Conservation (phyloP, 2,113 vertebrate species). For the Poicephalus gulielmi region DNA sequence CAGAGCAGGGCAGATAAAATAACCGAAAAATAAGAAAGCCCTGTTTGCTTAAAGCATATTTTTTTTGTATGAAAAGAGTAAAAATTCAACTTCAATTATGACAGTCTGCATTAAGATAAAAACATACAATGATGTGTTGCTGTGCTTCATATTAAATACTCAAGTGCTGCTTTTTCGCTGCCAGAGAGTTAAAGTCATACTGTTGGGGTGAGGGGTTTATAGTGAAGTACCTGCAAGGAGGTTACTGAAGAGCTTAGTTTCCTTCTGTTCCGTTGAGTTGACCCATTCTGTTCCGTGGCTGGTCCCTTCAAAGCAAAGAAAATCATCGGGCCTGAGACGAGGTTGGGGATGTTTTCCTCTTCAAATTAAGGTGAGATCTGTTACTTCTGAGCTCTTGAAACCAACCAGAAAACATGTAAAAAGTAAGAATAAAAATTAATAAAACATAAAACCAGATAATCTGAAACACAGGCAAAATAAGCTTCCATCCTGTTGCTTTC, state of each 20-base stretch:
- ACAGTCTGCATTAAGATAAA: neutral
- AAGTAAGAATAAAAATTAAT: neutral
- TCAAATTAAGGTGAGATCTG: neutral
- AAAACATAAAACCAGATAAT: neutral
- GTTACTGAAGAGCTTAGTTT: neutral
- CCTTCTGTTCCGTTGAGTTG: neutral
- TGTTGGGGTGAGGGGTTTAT: neutral
- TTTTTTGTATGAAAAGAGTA: neutral
- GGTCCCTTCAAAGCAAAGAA: neutral
- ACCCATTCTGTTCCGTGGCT: neutral
- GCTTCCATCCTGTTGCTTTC: neutral
- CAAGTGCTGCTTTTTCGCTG: neutral
- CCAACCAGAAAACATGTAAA: neutral
- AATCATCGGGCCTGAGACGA: fast-evolving
- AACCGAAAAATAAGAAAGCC: neutral
- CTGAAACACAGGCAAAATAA: neutral
- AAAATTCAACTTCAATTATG: neutral
- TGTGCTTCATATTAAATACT: neutral
- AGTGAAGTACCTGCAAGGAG: neutral
- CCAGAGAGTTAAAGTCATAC: neutral
- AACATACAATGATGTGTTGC: neutral
- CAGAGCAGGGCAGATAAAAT: neutral
- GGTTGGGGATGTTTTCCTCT: neutral
- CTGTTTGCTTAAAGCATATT: neutral
- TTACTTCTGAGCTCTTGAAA: neutral